Base-by-base conservation (phyloP, 2,113 vertebrate genomes). In the Eira barbara region DNA sequence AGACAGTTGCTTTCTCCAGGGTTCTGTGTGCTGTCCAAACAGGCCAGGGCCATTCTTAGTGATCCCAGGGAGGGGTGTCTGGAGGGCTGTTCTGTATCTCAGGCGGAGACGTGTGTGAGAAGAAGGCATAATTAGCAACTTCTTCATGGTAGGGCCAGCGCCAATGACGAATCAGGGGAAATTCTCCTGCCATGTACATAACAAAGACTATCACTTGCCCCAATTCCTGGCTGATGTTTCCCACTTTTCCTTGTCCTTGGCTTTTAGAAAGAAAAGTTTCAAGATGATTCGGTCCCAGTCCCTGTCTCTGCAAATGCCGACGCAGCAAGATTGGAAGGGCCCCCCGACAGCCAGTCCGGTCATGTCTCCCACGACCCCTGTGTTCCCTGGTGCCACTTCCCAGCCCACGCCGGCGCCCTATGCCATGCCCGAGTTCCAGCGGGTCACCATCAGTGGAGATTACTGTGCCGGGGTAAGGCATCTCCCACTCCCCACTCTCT, bases 401-500 rank as follows among this genome's bases (percentile, higher is more conserved):
- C 96, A 93, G 91, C 97, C 97, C 92, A 73, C 79, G 11, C 98
- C 98, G 80, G 95, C 76, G 55, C 97, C 98, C 42, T 99, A 98
- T 42, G 96, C 98, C 82, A 98, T 99, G 94, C 99, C 99, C 4
- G 99, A 99, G 81, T 99, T 99, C 98, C 99, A 99, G 99, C 99
- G 99, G 98, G 99, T 99, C 89, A 99, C 99, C 95, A 99, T 99
- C 98, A 99, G 99, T 73, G 99, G 99, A 80, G 99, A 99, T 98
- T 99, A 99, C 99, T 99, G 99, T 98, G 99, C 99, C 0, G 99
- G 99, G 99, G 99, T 99, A 99, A 99, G 99, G 98, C 65, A 42
- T n/a, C 2, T 17, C 25, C 49, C 17, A 12, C 52, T 63, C 47
- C 25, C 67, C n/a, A 5, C 31, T 71, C 80, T 78, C 47, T 8